Conservation (phyloP, 2,113 vertebrate species). For the Carlito syrichta region DNA sequence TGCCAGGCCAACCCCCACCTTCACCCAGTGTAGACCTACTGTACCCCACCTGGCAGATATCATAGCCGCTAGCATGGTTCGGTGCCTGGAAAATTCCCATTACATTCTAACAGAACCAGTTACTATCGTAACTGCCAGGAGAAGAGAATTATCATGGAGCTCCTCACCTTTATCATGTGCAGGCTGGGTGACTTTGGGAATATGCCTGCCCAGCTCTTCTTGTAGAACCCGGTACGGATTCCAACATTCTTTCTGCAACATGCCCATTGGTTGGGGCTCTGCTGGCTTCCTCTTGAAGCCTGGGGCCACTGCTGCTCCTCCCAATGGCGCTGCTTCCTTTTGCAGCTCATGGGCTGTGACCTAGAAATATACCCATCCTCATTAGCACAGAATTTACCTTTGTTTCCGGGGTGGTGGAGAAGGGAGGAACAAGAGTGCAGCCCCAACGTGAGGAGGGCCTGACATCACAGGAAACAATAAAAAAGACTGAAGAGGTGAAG, state of each 20-base stretch:
- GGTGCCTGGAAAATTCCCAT: background rate
- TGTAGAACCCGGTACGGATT: background rate
- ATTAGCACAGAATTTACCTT: slow-evolving; percentile 47
- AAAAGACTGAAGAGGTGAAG: background rate
- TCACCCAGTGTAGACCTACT: background rate
- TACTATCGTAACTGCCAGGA: background rate
- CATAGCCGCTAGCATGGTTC: background rate
- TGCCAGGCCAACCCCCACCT: background rate
- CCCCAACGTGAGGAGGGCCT: background rate
- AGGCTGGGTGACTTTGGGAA: slow-evolving; percentile 22
- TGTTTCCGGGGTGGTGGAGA: background rate
- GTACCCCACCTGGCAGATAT: background rate
- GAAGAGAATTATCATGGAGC: slow-evolving; percentile 36
- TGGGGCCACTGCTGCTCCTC: background rate
- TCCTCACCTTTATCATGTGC: slow-evolving; percentile 44
- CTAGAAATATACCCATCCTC: slow-evolving; percentile 55
- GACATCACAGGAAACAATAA: background rate
- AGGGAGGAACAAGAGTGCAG: background rate
- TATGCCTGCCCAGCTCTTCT: slow-evolving; percentile 18
- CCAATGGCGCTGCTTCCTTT: background rate
- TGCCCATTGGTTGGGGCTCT: slow-evolving; percentile 6
- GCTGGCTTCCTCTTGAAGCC: slow-evolving; percentile 20
- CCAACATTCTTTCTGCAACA: slow-evolving; percentile 25
- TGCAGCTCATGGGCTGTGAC: slow-evolving; percentile 15
- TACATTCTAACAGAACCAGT: background rate